Percentiles rank a stretch among this genome's conserved stretches.
phyloP scores from a whole-genome alignment of 2,113 vertebrate genomes.

The Odontesthes bonariensis region DNA sequence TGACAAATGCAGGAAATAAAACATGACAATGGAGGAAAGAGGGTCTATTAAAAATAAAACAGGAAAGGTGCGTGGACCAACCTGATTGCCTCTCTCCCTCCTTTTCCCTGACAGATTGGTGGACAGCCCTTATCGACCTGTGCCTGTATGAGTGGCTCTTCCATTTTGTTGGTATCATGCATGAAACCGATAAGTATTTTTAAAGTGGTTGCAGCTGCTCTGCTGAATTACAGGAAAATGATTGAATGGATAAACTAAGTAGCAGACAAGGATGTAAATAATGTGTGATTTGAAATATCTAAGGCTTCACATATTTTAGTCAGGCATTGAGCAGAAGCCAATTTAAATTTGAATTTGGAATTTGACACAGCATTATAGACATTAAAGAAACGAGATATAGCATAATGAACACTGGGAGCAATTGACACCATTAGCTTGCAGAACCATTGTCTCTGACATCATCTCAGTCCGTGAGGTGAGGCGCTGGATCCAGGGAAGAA shows the following conservation, averaged over 20 bases:
- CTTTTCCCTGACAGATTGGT: too few relatives aligned
- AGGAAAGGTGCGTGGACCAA: too few relatives aligned
- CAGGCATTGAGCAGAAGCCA: background rate
- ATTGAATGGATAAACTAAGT: background rate
- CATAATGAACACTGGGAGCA: background rate
- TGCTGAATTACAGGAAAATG: background rate
- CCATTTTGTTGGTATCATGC: too few relatives aligned
- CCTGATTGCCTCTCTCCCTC: too few relatives aligned
- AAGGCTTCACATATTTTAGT: background rate
- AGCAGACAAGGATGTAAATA: background rate
- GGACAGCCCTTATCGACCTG: too few relatives aligned
- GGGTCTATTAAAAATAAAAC: too few relatives aligned
- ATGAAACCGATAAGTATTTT: too few relatives aligned
- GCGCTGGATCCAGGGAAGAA: background rate
- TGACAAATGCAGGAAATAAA: too few relatives aligned
- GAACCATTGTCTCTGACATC: constrained; percentile 12
- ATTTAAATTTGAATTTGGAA: background rate
- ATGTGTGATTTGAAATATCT: background rate
- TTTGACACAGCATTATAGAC: background rate
- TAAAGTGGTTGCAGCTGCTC: too few relatives aligned
- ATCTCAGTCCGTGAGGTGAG: background rate
- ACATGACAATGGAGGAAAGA: too few relatives aligned
- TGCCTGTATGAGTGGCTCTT: too few relatives aligned
- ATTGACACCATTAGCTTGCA: background rate
- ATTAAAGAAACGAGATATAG: background rate